Conservation (phyloP, 2,888 invertebrate genomes). For the Ligdia adustata region DNA sequence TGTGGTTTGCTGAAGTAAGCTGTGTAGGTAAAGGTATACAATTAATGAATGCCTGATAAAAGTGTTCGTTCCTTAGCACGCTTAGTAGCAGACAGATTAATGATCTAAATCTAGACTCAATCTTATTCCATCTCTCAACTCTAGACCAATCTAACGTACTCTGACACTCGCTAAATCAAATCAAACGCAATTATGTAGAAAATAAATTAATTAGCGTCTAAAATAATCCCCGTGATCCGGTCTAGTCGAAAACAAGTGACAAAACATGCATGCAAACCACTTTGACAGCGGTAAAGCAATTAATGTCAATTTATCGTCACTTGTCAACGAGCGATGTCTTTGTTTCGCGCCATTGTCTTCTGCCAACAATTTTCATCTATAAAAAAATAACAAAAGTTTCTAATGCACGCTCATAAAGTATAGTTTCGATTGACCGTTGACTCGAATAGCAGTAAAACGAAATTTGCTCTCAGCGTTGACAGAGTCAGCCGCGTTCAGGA, state of each 20-base stretch:
- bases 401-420: slow-evolving; percentile 40
- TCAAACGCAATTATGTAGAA: slow-evolving; percentile 60
- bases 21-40: too few species aligned
- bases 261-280: slow-evolving; percentile 53
- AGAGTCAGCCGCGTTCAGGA: slow-evolving; percentile 46
- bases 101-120: too few species aligned
- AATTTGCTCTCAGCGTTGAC: slow-evolving; percentile 34
- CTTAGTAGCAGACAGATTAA: too few species aligned
- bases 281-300: slow-evolving; percentile 65
- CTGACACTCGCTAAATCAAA: slow-evolving; percentile 52
- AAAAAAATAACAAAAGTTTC: slow-evolving; percentile 41
- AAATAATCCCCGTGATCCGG: slow-evolving; percentile 50
- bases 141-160: slow-evolving; percentile 2
- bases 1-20: too few species aligned
- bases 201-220: slow-evolving; percentile 66
- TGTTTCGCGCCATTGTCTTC: slow-evolving; percentile 63
- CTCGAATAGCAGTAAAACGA: slow-evolving; percentile 30
- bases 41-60: too few species aligned
- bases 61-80: too few species aligned
- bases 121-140: too few species aligned
- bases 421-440: slow-evolving; percentile 40
- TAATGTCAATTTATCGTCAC: slow-evolving; percentile 78
- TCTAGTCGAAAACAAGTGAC: slow-evolving; percentile 44
- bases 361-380: slow-evolving; percentile 38
- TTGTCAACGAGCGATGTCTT: slow-evolving; percentile 66